Conservation (phyloP, 2,797 vertebrate genomes). For the Gambelia wislizenii region DNA sequence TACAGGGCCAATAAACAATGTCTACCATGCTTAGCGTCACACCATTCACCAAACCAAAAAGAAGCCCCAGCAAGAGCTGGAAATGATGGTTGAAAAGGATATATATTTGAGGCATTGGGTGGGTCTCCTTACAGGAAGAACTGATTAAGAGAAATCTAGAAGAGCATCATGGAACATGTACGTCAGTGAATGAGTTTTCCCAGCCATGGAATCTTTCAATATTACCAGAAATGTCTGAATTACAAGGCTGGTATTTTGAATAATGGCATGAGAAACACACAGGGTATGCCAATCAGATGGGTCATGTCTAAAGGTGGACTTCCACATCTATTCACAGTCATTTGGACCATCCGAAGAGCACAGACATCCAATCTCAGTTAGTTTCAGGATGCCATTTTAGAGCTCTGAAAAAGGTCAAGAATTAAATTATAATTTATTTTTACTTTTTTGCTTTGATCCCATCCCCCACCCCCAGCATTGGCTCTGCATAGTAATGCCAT, state of each 20-base stretch:
- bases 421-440: not conserved
- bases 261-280: not conserved
- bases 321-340: not conserved
- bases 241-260: not conserved
- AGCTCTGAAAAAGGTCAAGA: not conserved
- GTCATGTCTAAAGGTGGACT: not conserved
- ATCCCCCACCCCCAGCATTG: not conserved
- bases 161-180: not conserved
- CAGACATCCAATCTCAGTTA: not conserved
- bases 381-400: not conserved
- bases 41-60: not conserved
- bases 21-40: accelerated
- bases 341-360: not conserved
- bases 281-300: not conserved
- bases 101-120: not conserved
- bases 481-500: not conserved
- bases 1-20: not conserved
- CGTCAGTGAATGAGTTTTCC: conserved; percentile 3
- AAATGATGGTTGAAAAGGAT: not conserved
- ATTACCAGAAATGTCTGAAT: not conserved
- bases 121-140: conserved; percentile 21
- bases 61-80: not conserved
- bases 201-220: not conserved
- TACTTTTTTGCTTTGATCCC: not conserved
- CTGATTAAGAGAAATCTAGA: not conserved